Conservation (phyloP, 2,797 vertebrate species). For the Xyrichtys novacula region DNA sequence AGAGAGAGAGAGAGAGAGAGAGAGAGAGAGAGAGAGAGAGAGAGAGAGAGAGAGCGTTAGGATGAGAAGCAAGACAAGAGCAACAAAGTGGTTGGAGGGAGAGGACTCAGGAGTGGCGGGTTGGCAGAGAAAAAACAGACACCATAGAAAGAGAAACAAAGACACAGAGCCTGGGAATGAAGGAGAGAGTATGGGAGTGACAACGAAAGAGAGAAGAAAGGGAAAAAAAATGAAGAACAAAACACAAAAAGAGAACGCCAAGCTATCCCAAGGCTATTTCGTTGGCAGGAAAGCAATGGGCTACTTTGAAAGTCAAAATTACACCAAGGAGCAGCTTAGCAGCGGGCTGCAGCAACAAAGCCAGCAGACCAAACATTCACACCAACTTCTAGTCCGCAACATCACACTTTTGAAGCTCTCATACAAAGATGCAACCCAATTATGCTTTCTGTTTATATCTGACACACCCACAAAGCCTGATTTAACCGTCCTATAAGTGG, state of each 20-base stretch:
- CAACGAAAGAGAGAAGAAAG: conserved; percentile 23
- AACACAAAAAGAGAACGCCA: conserved; percentile 59
- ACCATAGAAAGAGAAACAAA: conserved; percentile 52
- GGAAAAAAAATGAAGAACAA: conserved; percentile 46
- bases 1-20: conserved; percentile 18
- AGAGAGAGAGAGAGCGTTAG: conserved; percentile 9
- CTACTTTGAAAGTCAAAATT: conserved; percentile 83
- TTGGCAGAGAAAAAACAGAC: conserved; percentile 47
- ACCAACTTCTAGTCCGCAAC: conserved; percentile 44
- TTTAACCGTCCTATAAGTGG: conserved; percentile 5
- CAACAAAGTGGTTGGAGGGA: conserved; percentile 60
- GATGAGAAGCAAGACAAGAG: conserved; percentile 56
- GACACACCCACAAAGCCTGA: not conserved
- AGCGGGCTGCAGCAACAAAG: conserved; percentile 52
- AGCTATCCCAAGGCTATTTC: conserved; percentile 70
- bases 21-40: conserved; percentile 7
- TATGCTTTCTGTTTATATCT: conserved; percentile 26
- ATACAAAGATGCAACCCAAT: conserved; percentile 31
- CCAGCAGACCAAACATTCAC: conserved; percentile 48
- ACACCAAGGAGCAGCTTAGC: conserved; percentile 76
- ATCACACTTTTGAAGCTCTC: conserved; percentile 37
- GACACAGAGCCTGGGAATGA: conserved; percentile 29
- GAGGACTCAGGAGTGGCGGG: conserved; percentile 27
- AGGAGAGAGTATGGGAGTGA: conserved; percentile 35
- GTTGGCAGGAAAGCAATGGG: conserved; percentile 74